Evolutionary conservation across 1,140 invertebrate genomes (phyloP).

Genomic region (Pogonomyrmex californicus): DNA sequence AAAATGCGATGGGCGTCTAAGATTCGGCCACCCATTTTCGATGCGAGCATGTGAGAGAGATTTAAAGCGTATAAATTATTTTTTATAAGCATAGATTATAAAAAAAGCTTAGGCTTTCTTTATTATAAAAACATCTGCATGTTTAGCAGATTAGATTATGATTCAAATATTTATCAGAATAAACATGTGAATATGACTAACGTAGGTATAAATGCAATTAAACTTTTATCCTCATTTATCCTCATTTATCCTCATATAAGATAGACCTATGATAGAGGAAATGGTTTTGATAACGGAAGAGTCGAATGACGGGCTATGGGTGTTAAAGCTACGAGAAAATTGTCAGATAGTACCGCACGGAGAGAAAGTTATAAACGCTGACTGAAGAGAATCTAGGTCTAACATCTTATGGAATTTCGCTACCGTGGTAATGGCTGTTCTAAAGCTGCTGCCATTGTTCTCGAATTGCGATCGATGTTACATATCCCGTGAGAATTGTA

Average conservation of each 20-base stretch:
- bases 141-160: background rate
- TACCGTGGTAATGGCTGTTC: slow-evolving; percentile 53
- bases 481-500: slow-evolving; percentile 57
- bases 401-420: slow-evolving; percentile 55
- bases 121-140: background rate
- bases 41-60: slow-evolving; percentile 9
- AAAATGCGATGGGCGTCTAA: slow-evolving; percentile 27
- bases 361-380: slow-evolving; percentile 53
- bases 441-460: slow-evolving; percentile 50
- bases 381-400: slow-evolving; percentile 48
- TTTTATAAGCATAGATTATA: background rate
- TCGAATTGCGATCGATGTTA: slow-evolving; percentile 59
- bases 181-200: background rate
- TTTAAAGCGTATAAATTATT: slow-evolving; percentile 6
- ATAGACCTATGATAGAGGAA: slow-evolving; percentile 31
- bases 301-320: background rate
- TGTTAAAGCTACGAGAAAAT: slow-evolving; percentile 4
- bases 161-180: slow-evolving; percentile 1
- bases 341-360: slow-evolving; percentile 29
- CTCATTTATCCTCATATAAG: background rate
- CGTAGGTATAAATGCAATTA: background rate
- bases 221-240: background rate
- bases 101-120: background rate
- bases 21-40: slow-evolving; percentile 29
- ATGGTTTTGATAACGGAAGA: slow-evolving; percentile 15